Conservation (phyloP, 2,113 vertebrate genomes). For the Myotis lucifugus region DNA sequence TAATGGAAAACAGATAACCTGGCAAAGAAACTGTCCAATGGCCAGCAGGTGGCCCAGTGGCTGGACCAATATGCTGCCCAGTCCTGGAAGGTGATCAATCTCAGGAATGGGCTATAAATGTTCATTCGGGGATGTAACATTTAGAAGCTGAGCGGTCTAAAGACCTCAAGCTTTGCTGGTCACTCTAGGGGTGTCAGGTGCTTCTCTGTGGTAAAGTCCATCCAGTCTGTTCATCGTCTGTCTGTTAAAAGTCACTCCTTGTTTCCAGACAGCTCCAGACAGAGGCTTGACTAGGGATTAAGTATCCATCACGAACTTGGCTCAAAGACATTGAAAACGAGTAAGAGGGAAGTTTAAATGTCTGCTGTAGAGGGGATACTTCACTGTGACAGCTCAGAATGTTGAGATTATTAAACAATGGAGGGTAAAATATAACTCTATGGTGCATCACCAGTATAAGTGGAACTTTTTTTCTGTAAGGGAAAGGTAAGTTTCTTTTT, state of each 20-base stretch:
- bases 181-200: neutral
- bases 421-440: neutral
- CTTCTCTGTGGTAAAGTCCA: constrained; percentile 26
- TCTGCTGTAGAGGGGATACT: neutral
- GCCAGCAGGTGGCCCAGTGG: neutral
- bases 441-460: neutral
- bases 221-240: neutral
- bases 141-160: neutral
- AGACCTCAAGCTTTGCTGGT: neutral
- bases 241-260: constrained; percentile 55
- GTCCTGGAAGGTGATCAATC: neutral
- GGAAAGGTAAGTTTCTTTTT: neutral
- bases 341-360: neutral
- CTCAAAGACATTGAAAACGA: neutral
- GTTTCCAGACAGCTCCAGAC: constrained; percentile 42
- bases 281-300: neutral
- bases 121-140: neutral
- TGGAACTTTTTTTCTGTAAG: neutral
- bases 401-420: neutral
- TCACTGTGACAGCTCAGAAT: neutral
- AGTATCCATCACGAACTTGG: neutral
- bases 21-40: neutral
- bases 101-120: neutral
- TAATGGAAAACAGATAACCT: neutral
- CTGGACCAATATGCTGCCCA: neutral